Evolutionary conservation across 1,140 invertebrate species (phyloP), one percentile per base, ranked within the genome.

Genomic region (Drosophila nasuta): DNA sequence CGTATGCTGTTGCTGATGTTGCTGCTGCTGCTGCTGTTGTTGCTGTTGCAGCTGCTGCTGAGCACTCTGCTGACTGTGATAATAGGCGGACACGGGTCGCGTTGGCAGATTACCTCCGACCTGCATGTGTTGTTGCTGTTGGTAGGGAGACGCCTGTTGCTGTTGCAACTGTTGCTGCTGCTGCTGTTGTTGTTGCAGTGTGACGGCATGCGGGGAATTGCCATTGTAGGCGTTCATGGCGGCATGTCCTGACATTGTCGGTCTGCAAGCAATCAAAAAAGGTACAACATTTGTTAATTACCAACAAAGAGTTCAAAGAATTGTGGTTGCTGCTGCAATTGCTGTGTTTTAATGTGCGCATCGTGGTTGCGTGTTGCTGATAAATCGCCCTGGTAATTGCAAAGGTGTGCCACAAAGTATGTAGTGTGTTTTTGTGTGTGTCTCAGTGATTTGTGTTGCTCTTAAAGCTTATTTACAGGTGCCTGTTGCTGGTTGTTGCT

Each of bases 201-300:
- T 30, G 65, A 41, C 93, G 91, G 62, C 91, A 85, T 79, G 77
- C 82, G 80, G 77, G 89, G 91, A 87, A 91, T 72, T 92, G 76
- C 88, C 91, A 91, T 91, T 91, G 91, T 80, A 91, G 35, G 73
- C 75, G 79, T 85, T 93, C 77, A 92, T 91, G 82, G 59, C 77
- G 80, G 77, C 86, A 91, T 91, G 91, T 81, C 75, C 57, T 54
- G 82, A 62, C 60, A 92, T 88, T 30, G 63, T 78, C 41, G 83
- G 67, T 79, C 83, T 87, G 56, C n/a, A 70, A 77, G 17, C 20
- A 57, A 79, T 38, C 7, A 30, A 59, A 71, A 35, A 46, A 46
- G 28, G 4, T 13, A 59, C 30, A 64, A 17, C 3, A 25, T 46
- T 4, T 38, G 15, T 28, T 59, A 58, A 7, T 28, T 49, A 6